Base-by-base conservation (phyloP, 2,888 invertebrate genomes). In the Xiphydria camelus region DNA sequence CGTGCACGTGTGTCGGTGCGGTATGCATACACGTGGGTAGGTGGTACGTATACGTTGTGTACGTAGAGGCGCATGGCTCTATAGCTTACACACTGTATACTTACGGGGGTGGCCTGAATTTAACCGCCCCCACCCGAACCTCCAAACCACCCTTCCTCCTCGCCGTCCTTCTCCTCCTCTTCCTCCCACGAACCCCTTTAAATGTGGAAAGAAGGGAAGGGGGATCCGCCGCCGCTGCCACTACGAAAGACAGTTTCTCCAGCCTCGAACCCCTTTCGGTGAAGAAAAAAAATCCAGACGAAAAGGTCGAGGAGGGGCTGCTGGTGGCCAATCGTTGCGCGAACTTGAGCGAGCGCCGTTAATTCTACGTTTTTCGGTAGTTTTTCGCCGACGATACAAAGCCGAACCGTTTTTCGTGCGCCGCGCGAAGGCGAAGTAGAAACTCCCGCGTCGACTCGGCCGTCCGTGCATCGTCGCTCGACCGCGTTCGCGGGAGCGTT, bases 61-160 rank as follows among this genome's bases (percentile, higher is more conserved):
- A n/a, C n/a, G 15, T 29, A 6, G 17, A 22, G 21, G 45, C 15
- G 14, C 20, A 14, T 10, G 20, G 19, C 45, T 48, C 52, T 65
- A 60, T 64, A 63, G 55, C 65, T 68, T 68, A 66, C 66, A 61
- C 54, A 58, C 57, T 60, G 64, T 66, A 61, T 62, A 63, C 61
- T 64, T 62, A 64, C 62, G 61, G 61, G 63, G 62, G 52, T 68
- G 68, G 65, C 67, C 65, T 67, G 64, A 66, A 69, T 70, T 66
- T 64, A 67, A 64, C 66, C 65, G n/a, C n/a, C 43, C 55, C 48
- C 51, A 32, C 37, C 37, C 14, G 25, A 18, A 26, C 35, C 23
- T 26, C 44, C 45, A 41, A 52, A 42, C 15, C 25, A 29, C 38
- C 45, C 47, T 22, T 34, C 29, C 21, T 32, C 45, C 47, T 54